Percentiles rank a stretch among this genome's conserved stretches.
phyloP scores from a whole-genome alignment of 2,113 vertebrate species.

The Dryoscopus gambensis region DNA sequence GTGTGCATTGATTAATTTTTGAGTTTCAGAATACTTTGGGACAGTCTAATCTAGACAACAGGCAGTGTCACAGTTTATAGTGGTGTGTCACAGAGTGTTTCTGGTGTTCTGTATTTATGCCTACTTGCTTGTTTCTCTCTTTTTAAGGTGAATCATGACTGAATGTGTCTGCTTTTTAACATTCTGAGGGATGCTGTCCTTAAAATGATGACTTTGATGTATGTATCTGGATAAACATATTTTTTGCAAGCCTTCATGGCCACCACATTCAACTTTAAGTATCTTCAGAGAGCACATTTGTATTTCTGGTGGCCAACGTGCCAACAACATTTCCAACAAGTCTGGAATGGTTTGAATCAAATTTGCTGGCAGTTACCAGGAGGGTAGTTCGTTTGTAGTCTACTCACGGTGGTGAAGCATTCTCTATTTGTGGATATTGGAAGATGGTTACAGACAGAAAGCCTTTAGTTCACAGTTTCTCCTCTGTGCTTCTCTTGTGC shows the following conservation, averaged over 20 bases:
- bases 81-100: not conserved
- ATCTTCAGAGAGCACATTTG: not conserved
- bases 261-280: not conserved
- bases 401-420: not conserved
- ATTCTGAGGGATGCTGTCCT: not conserved
- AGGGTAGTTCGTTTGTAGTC: not conserved
- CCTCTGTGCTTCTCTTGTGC: not conserved
- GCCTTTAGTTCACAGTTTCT: not conserved
- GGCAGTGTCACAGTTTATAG: not conserved
- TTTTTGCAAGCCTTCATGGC: not conserved
- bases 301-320: not conserved
- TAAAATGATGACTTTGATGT: not conserved
- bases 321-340: not conserved
- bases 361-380: not conserved
- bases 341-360: slow-evolving; percentile 13
- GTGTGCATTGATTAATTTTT: not conserved
- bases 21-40: not conserved
- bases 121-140: not conserved
- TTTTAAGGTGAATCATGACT: not conserved
- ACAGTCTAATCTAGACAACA: not conserved
- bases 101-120: not conserved
- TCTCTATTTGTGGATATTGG: not conserved
- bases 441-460: not conserved
- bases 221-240: not conserved
- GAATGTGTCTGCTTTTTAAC: not conserved